Base-by-base conservation (phyloP, 2,113 vertebrate genomes). In the Haemorhous mexicanus region DNA sequence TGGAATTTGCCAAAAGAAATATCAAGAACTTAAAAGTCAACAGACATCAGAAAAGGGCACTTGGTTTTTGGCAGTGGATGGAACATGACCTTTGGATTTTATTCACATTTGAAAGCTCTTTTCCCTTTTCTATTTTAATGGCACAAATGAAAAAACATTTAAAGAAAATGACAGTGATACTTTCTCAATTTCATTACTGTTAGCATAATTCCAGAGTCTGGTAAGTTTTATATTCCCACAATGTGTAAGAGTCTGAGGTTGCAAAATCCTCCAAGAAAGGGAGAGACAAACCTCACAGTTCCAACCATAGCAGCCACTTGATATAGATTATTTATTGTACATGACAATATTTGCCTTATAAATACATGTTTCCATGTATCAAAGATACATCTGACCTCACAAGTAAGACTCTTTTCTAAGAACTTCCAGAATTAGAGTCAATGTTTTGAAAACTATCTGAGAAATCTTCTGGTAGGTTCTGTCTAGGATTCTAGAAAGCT, bases 1-100 rank as follows among this genome's bases (percentile, higher is more conserved):
- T 90, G 39, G 59, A 91, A 90, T 95, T 95, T 86, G 87, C 84
- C 87, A 80, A 87, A 76, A 96, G 93, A 84, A 93, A 89, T 87
- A 94, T 44, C 64, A 92, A 87, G 84, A 95, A 91, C 62, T 87
- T 85, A 89, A 87, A 95, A 96, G 87, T 95, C 85, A 94, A 83
- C 82, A 89, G 67, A 83, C 63, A 86, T 50, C 13, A 90, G 89
- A 91, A 95, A 94, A 95, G 91, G 90, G 90, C 85, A 95, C 24
- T 49, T 46, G 7, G 3, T 28, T 82, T 93, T 85, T 83, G 55
- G 75, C 16, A 7, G 30, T 52, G 55, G 55, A 77, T 37, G 15
- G 46, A 91, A 70, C 35, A 67, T 55, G 78, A 95, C 92, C 93
- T 95, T 95, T 97, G 58, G 66, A 83, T 94, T 94, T 74, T 89